These are phyloP conservation scores for Parotia lawesii DNA, from an alignment of 2,113 vertebrate genomes.

Conservation along the genomic window DNA sequence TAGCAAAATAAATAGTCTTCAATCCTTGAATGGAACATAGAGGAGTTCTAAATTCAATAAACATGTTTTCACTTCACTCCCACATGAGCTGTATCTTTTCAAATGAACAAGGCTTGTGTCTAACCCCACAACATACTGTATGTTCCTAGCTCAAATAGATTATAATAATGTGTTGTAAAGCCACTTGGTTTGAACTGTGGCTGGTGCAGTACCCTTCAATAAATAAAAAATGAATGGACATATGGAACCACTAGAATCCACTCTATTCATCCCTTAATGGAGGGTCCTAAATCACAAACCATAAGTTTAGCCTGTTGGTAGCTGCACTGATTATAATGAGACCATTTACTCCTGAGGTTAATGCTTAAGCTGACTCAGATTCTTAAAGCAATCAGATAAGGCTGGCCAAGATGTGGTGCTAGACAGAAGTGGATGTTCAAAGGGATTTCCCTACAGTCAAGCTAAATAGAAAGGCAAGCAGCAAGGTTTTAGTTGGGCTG, in stretches of 20 bases:
- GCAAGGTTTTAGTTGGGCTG: background rate
- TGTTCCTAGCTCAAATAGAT: background rate
- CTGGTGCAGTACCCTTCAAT: background rate
- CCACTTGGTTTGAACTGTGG: conserved; percentile 1
- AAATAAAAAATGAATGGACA: conserved; percentile 30
- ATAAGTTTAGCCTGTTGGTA: conserved; percentile 6
- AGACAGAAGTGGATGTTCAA: background rate
- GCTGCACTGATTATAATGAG: conserved; percentile 34
- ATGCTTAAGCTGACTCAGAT: conserved; percentile 11
- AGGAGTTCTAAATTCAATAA: background rate
- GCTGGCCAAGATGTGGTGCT: background rate
- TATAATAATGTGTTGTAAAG: background rate
- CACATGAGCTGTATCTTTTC: background rate
- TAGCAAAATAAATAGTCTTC: background rate
- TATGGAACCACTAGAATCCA: conserved; percentile 45
- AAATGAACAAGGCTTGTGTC: background rate
- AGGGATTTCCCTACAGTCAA: background rate
- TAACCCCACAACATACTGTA: background rate
- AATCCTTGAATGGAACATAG: background rate
- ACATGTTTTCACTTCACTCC: background rate
- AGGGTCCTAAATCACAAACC: conserved; percentile 15
- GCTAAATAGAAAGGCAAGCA: background rate
- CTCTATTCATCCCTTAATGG: conserved; percentile 4
- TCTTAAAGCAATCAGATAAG: conserved; percentile 20
- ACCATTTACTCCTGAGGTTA: conserved; percentile 45